Percentiles rank a stretch among this genome's conserved stretches.
Conservation (phyloP, 1,140 invertebrate species). For the Drosophila funebris region DNA sequence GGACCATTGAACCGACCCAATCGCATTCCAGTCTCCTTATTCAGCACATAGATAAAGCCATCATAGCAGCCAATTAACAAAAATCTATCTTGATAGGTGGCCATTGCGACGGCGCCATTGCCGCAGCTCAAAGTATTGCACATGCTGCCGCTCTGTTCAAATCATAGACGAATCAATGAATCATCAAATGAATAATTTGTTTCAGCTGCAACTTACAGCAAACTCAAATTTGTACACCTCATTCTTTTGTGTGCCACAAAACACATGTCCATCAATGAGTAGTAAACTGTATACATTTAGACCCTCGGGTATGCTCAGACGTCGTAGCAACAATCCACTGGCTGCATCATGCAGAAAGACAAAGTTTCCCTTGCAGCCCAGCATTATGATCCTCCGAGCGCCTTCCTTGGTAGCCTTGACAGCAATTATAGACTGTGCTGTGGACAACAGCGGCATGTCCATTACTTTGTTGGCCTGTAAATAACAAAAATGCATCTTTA, state of each 20-base stretch:
- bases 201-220: conserved; percentile 83
- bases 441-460: conserved; percentile 55
- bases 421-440: conserved; percentile 85
- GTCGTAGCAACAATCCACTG: conserved; percentile 87
- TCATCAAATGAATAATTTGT: neutral
- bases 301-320: conserved; percentile 85
- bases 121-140: conserved; percentile 86
- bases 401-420: conserved; percentile 88
- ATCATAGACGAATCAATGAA: neutral
- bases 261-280: conserved; percentile 86
- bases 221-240: conserved; percentile 89
- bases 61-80: conserved; percentile 89
- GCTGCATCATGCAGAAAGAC: conserved; percentile 88
- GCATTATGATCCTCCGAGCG: conserved; percentile 87
- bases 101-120: conserved; percentile 88
- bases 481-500: neutral
- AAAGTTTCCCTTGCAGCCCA: conserved; percentile 87
- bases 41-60: conserved; percentile 88
- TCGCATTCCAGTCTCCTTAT: conserved; percentile 82
- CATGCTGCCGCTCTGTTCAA: conserved; percentile 85
- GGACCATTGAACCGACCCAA: conserved; percentile 86
- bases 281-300: conserved; percentile 88
- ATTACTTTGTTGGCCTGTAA: conserved; percentile 62
- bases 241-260: conserved; percentile 88
- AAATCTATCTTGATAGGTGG: conserved; percentile 85